These are phyloP conservation scores for Epinephelus fuscoguttatus DNA, from an alignment of 2,113 vertebrate species.

Conservation along the genomic window DNA sequence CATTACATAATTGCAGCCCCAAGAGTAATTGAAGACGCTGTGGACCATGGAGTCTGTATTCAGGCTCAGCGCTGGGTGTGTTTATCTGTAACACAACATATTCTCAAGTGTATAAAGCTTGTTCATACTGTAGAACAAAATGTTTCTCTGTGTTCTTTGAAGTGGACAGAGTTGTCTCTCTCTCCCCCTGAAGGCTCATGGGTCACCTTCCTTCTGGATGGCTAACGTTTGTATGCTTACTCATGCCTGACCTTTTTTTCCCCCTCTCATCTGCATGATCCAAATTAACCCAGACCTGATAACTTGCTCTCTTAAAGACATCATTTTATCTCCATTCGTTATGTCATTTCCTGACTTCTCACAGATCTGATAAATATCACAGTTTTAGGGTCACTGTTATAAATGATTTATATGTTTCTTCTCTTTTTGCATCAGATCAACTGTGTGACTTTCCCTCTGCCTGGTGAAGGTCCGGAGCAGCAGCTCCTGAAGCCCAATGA, in stretches of 20 bases:
- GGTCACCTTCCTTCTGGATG: conserved; percentile 54
- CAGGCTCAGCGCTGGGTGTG: conserved; percentile 55
- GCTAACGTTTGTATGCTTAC: conserved; percentile 25
- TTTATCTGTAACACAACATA: conserved; percentile 53
- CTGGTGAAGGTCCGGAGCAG: conserved; percentile 92
- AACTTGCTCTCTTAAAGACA: neutral
- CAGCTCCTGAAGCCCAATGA: conserved; percentile 96
- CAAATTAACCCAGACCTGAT: neutral
- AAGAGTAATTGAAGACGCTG: conserved; percentile 78
- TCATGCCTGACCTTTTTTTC: conserved; percentile 63
- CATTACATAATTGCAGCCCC: conserved; percentile 82
- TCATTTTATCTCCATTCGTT: neutral
- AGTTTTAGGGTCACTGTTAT: neutral
- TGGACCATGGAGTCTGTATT: conserved; percentile 67
- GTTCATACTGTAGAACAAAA: neutral
- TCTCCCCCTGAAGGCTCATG: conserved; percentile 3
- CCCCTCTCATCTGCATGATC: conserved; percentile 27
- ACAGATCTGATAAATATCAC: neutral
- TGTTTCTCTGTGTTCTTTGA: neutral
- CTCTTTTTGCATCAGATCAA: conserved; percentile 88
- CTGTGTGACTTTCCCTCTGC: conserved; percentile 96
- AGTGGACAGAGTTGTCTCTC: neutral
- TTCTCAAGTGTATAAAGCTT: conserved; percentile 11
- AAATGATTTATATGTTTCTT: neutral
- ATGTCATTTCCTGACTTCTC: neutral